These are phyloP conservation scores for Oncorhynchus nerka DNA, from an alignment of 2,113 vertebrate genomes.

Conservation along the genomic window DNA sequence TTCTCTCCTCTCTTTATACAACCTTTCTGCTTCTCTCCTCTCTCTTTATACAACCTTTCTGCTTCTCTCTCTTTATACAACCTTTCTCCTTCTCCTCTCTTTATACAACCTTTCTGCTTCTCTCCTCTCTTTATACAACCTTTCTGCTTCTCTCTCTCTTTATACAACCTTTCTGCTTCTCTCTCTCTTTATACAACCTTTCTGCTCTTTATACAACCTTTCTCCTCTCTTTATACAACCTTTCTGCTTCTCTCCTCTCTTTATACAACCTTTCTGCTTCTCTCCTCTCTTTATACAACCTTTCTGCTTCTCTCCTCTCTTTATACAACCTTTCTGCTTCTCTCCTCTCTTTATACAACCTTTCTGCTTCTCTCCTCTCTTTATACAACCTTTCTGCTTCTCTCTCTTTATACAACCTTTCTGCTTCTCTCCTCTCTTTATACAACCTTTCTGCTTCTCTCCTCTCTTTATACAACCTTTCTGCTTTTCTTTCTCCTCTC, in stretches of 20 bases:
- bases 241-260: conserved; percentile 39
- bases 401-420: neutral
- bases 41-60: too few relatives aligned
- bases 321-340: conserved; percentile 29
- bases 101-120: conserved; percentile 33
- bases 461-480: neutral
- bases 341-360: neutral
- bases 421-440: neutral
- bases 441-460: neutral
- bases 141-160: neutral
- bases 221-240: neutral
- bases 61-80: neutral
- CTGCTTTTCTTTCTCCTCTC: neutral
- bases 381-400: conserved; percentile 27
- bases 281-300: neutral
- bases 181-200: neutral
- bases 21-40: conserved; percentile 40
- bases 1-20: conserved; percentile 26
- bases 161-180: conserved; percentile 39
- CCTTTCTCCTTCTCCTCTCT: too few relatives aligned
- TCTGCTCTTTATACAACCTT: too few relatives aligned
- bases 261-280: conserved; percentile 29
- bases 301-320: conserved; percentile 28
- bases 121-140: neutral
- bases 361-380: conserved; percentile 28